Conservation (phyloP, 2,888 invertebrate genomes). For the Alviniconcha strummeri region DNA sequence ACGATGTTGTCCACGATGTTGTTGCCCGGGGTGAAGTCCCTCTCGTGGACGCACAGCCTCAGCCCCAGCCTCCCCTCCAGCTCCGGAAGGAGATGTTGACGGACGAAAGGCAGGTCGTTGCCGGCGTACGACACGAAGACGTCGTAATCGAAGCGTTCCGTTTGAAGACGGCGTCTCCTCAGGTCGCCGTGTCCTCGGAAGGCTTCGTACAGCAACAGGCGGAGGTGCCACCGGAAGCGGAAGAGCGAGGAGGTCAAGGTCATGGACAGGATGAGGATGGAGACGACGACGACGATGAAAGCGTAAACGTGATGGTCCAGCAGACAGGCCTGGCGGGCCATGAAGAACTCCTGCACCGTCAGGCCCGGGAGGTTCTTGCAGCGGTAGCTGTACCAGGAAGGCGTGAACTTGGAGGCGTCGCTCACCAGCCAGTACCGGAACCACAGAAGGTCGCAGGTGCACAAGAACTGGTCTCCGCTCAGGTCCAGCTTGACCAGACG, state of each 20-base stretch:
- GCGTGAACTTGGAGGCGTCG: neutral
- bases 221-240: conserved; percentile 77
- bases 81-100: conserved; percentile 80
- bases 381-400: neutral
- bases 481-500: neutral
- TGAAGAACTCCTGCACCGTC: conserved; percentile 7
- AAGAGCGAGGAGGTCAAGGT: conserved; percentile 66
- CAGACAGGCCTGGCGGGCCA: conserved; percentile 37
- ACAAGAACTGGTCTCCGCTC: conserved; percentile 77
- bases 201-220: conserved; percentile 73
- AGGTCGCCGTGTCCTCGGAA: conserved; percentile 76
- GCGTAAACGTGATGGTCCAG: conserved; percentile 30
- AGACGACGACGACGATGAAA: conserved; percentile 26
- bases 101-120: conserved; percentile 80
- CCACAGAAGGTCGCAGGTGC: conserved; percentile 76
- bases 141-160: conserved; percentile 76
- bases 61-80: conserved; percentile 76
- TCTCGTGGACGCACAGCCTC: conserved; percentile 80
- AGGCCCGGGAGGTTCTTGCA: conserved; percentile 30
- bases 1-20: conserved; percentile 84
- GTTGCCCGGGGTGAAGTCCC: conserved; percentile 83
- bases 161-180: conserved; percentile 72
- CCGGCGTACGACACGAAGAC: conserved; percentile 83
- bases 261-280: conserved; percentile 38
- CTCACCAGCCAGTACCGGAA: conserved; percentile 42